These are phyloP conservation scores for Trachelus iudaicus DNA, from an alignment of 2,888 invertebrate species.

Conservation along the genomic window DNA sequence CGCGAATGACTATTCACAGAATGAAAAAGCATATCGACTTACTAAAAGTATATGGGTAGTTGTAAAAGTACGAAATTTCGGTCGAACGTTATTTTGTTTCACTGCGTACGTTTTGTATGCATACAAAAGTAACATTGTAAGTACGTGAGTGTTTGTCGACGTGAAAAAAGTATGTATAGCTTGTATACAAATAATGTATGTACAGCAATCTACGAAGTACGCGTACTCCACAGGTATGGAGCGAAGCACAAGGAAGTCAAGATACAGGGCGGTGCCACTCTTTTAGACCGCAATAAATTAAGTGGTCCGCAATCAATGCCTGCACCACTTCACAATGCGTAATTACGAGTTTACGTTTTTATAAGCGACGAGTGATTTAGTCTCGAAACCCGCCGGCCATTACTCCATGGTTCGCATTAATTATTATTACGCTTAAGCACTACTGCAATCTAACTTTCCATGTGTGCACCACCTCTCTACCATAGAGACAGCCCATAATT, in stretches of 20 bases:
- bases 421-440: conserved; percentile 9
- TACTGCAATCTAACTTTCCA: not conserved
- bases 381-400: conserved; percentile 3
- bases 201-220: no score
- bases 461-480: not conserved
- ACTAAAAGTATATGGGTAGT: not conserved
- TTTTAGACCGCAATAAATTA: conserved; percentile 7
- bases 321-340: conserved; percentile 10
- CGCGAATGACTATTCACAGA: not conserved
- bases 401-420: conserved; percentile 13
- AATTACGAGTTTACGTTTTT: conserved; percentile 15
- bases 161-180: no score
- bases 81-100: not conserved
- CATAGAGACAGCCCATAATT: not conserved
- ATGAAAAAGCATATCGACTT: not conserved
- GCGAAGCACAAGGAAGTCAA: not conserved
- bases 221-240: not conserved
- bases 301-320: conserved; percentile 10
- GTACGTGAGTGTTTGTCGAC: not conserved
- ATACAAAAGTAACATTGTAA: not conserved
- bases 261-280: not conserved
- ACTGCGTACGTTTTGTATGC: not conserved
- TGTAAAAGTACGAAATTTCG: not conserved
- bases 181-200: no score
- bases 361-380: conserved; percentile 13